These are phyloP conservation scores for Xenopus tropicalis DNA, from an alignment of 2,113 vertebrate genomes.

Conservation along the genomic window DNA sequence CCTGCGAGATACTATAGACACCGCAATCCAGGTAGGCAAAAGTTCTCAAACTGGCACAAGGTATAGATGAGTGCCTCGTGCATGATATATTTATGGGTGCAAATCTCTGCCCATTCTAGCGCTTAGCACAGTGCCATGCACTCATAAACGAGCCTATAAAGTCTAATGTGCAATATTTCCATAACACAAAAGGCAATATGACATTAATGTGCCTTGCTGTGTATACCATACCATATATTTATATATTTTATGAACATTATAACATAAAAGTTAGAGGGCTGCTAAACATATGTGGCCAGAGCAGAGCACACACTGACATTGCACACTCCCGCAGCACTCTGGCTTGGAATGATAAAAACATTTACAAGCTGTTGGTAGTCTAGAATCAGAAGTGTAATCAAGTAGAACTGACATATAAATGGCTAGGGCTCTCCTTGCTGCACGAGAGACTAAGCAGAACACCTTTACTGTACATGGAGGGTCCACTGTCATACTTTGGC, in stretches of 20 bases:
- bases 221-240: background rate
- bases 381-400: conserved; percentile 68
- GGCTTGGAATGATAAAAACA: conserved; percentile 67
- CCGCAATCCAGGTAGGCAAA: too few species aligned
- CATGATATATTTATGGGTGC: too few species aligned
- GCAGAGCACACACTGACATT: conserved; percentile 51
- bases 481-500: conserved; percentile 34
- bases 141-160: too few species aligned
- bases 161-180: too few species aligned
- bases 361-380: conserved; percentile 74
- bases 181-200: too few species aligned
- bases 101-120: too few species aligned
- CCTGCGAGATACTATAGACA: too few species aligned
- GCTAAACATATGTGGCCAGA: conserved; percentile 73
- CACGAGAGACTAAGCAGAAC: conserved; percentile 70
- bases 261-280: conserved; percentile 69
- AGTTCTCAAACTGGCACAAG: too few species aligned
- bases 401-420: conserved; percentile 60
- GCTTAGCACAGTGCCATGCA: too few species aligned
- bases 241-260: conserved; percentile 32
- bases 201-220: background rate
- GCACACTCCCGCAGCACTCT: conserved; percentile 56
- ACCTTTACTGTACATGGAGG: conserved; percentile 46
- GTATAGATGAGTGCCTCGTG: too few species aligned
- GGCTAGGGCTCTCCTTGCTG: conserved; percentile 60